Evolutionary conservation across 2,797 vertebrate species (phyloP), one percentile per base, ranked within the genome.

Genomic region (Labroides dimidiatus): DNA sequence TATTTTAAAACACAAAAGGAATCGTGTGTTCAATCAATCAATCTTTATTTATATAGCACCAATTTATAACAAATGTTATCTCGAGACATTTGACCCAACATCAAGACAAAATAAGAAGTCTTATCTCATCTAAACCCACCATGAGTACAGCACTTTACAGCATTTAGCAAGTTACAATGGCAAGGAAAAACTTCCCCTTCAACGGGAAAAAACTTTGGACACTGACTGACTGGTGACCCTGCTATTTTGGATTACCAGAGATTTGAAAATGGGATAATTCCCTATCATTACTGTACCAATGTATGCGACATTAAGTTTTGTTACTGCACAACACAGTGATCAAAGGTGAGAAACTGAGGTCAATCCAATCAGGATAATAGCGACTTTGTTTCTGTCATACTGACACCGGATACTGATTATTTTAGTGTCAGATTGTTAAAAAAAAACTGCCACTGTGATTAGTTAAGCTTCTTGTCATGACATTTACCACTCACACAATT

Each of bases 311-410:
- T 19, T 77, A 75, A 73, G 69, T 62, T 72, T 75, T 59, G 62
- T 41, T 30, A 49, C 63, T 43, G 59, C 24, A 42, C 49, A 59
- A 11, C 41, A 12, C 42, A 51, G 58, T 17, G 21, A 52, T 6
- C 5, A 6, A 20, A 49, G 77, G 63, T 44, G 49, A 58, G 54
- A 57, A 24, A 30, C 43, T 42, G 30, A 27, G 50, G 64, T 56
- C 63, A 84, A 86, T 82, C 81, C 58, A 27, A 39, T 70, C 14
- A 61, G 37, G 77, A 60, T 60, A 53, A 66, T 53, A 52, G 67
- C 60, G 63, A 41, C 50, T 41, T 64, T 14, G 33, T 19, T 62
- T 55, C 39, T 14, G 49, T 61, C 42, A 53, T 36, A 65, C 56
- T 36, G 43, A 17, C 11, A 53, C 14, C 14, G 1, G 27, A 13